Evolutionary conservation across 92 coral and sea anemone genomes (phyloP), one percentile per base, ranked within the genome.

Genomic region (Actinernus sp.): DNA sequence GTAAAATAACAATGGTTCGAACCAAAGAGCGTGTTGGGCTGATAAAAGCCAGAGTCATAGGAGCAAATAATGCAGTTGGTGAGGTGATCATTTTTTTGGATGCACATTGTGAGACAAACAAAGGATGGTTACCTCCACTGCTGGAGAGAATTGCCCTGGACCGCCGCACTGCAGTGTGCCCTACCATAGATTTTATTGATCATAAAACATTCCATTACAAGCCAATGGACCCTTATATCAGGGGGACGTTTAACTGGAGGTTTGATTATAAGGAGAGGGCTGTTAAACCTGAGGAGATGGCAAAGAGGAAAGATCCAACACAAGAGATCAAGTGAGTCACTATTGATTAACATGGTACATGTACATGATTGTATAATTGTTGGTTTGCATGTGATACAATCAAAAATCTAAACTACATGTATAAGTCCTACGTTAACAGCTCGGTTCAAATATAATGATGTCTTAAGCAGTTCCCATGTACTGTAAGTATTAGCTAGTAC

Each of bases 211-310:
- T 95, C 68, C 79, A 87, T 64, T 95, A 95, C 43, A 91, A 88
- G 41, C 97, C 99, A 0, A 95, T 95, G 99, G 97, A 92, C 34
- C 93, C 99, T 0, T 95, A 71, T 23, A 84, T 95, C 21, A 65
- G 99, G 46, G 99, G 99, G 21, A 95, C 99, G 0, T 95, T 95
- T 38, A 95, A 95, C 56, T 95, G 99, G 99, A 80, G 97, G 38
- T 95, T 95, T 83, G 99, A 95, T 78, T 95, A 95, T 38, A 95
- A 95, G 46, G 99, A 95, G 49, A 91, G 93, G 33, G 79, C 91
- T 21, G 71, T 95, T 17, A 86, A 88, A 23, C 67, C 80, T 3
- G 97, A 95, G 54, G 84, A 83, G 58, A 63, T 82, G 89, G 67
- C 38, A 28, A 72, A 57, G 50, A 70, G 99, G 53, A 95, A 88